Evolutionary conservation across 2,113 vertebrate genomes (phyloP).

Genomic region (Mastomys coucha): DNA sequence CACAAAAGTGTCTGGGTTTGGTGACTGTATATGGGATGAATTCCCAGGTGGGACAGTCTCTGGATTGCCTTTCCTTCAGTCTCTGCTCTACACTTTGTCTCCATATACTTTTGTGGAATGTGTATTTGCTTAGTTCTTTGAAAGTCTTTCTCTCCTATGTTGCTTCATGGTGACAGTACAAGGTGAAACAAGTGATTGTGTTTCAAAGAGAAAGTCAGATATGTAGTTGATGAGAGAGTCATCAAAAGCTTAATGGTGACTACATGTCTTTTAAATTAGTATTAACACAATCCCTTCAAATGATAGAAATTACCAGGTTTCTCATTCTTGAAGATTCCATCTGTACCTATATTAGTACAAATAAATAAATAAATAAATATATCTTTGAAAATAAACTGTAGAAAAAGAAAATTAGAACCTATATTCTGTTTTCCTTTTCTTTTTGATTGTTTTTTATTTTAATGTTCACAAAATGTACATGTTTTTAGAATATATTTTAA

Average conservation of each 20-base stretch:
- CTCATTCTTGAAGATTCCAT: not conserved
- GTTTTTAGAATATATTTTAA: conserved; percentile 72
- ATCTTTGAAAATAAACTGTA: not conserved
- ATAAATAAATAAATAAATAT: too few species aligned
- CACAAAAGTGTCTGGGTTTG: too few species aligned
- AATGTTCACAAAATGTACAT: conserved; percentile 63
- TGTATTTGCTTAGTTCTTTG: not conserved
- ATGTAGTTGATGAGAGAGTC: rapidly evolving
- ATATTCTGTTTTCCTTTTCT: not conserved
- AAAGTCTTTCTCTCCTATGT: not conserved
- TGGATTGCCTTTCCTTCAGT: too few species aligned
- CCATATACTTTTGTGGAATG: rapidly evolving
- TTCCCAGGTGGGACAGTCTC: too few species aligned
- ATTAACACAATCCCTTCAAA: not conserved
- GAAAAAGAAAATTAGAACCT: not conserved
- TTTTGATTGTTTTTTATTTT: not conserved
- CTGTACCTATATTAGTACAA: too few species aligned
- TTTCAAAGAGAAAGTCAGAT: not conserved
- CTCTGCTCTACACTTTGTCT: too few species aligned
- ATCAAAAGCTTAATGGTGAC: not conserved
- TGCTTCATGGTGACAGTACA: rapidly evolving
- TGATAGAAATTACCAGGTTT: rapidly evolving
- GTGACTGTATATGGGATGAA: too few species aligned
- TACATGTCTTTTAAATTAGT: not conserved
- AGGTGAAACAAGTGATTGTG: not conserved